Base-by-base conservation (phyloP, 2,797 vertebrate genomes). In the Parotocinclus haroldoi region DNA sequence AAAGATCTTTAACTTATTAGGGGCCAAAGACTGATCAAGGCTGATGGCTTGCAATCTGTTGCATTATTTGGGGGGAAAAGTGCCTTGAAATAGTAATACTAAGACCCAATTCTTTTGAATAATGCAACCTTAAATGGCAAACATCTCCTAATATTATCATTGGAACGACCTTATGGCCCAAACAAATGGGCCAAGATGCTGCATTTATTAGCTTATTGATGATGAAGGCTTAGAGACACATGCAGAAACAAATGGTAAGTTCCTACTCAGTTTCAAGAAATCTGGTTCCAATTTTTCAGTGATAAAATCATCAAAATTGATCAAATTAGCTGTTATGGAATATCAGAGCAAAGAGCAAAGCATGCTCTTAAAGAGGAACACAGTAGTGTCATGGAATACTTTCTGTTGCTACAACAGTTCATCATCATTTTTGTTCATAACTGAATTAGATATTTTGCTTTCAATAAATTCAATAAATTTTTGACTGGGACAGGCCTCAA, bases 71-170 rank as follows among this genome's bases (percentile, higher is more conserved):
- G 5, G 1, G 9, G 9, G 9, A 9, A 42, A 42, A 42, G 14
- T 14, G 14, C 48, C n/a, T 8, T 50, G 14, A 14, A 16, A 50
- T 14, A 14, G 7, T 16, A 14, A 5, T 50, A 7, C 5, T 16
- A 16, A 14, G n/a, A 50, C 1, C 7, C 1, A 6, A 9, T 50
- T 16, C 14, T 14, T n/a, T 1, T 16, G 70, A 66, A 11, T 39
- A 69, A 79, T 69, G 37, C 49, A 12, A 36, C 50, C 48, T 75
- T 72, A 73, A 79, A 72, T 54, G 62, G 40, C 19, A 73, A 79
- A 65, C 72, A 79, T 74, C 51, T 79, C 75, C 59, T 77, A 72
- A 61, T 76, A 53, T 77, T 76, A 72, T 85, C 65, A 69, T 14
- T 44, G 14, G 17, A 39, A 65, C 17, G 14, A 12, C 13, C 10